Evolutionary conservation across 53 echinoderm and acorn worm species (phyloP), one percentile per base, ranked within the genome.

Genomic region (Apostichopus leukothele): DNA sequence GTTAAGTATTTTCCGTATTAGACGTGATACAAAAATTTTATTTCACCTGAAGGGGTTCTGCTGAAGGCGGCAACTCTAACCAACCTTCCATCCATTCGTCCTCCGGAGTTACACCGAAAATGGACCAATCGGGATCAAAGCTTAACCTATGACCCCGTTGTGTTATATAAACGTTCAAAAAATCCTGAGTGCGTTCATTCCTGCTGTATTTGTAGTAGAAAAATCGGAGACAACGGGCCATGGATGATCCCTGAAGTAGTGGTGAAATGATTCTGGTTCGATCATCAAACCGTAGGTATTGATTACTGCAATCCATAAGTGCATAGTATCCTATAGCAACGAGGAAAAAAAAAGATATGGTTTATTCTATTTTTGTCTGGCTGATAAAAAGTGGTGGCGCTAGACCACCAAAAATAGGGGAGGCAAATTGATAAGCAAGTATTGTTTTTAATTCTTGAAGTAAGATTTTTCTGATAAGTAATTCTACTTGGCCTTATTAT

Each of bases 191-290:
- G 16, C 60, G 50, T 5, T 6, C 57, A 86, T 14, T 86, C 51
- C 5, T 86, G 53, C 74, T 86, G 74, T 73, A 74, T 89, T 93
- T 89, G 86, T 88, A 91, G 50, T 89, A 83, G 78, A 71, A 93
- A 88, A 96, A 96, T 23, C 86, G 61, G 9, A 96, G 79, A 77
- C 96, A 96, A 4, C 86, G 88, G 0, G 88, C 79, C n/a, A 87
- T 19, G 60, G 84, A 52, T 4, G 91, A 89, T 1, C 74, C 74
- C n/a, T 23, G 61, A 22, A 96, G 67, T n/a, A 91, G 71, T 3
- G 96, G 96, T 5, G 92, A 93, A 50, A 88, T 78, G 0, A 96
- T 21, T 9, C 91, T 89, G 5, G 92, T 81, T 4, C 89, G 76
- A 86, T 96, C 93, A 53, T 92, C 86, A 1, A 18, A 14, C 10